Base-by-base conservation (phyloP, 2,888 invertebrate species). In the Sinotaia quadrata region DNA sequence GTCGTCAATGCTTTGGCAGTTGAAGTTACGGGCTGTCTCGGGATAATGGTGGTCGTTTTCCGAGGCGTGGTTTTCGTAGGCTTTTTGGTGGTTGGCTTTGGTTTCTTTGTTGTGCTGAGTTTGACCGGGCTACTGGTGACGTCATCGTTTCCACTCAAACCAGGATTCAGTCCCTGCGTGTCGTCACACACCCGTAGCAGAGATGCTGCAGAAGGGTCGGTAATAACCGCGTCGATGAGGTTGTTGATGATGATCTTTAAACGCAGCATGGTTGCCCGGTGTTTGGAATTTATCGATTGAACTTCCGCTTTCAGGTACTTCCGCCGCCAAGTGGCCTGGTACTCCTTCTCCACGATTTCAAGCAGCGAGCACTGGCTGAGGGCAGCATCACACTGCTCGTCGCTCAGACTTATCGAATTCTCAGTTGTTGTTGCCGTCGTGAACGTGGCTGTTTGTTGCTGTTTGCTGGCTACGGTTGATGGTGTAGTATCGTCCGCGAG, bases 341-440 rank as follows among this genome's bases (percentile, higher is more conserved):
- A 44, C 27, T 59, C 59, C 1, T 29, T 29, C 37, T 41, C 15
- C 0, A 24, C 31, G 44, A 59, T 47, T 15, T 59, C 59, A 27
- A 7, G 24, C 59, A 59, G 2, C 1, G 44, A 15, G 31, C 59
- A 59, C 37, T 59, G 59, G 27, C 44, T 41, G 31, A 59, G 31
- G 1, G 59, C 59, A 0, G 59, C 29, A 15, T 59, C 29, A n/a
- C 59, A 59, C 59, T 59, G 59, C 7, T 41, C 59, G 31, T 37
- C 52, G 21, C 2, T 57, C 58, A 59, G 58, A 54, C 47, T 61
- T 37, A 31, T 47, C 18, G 4, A 18, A 15, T 10, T 27, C 37
- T 18, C 36, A 29, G 37, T 27, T 10, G 54, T 10, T 37, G 41
- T 52, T 27, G 36, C 41, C 5, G 54, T 54, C 24, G 63, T 63